Conservation (phyloP, 2,797 vertebrate species). For the Peromyscus melanophrys region DNA sequence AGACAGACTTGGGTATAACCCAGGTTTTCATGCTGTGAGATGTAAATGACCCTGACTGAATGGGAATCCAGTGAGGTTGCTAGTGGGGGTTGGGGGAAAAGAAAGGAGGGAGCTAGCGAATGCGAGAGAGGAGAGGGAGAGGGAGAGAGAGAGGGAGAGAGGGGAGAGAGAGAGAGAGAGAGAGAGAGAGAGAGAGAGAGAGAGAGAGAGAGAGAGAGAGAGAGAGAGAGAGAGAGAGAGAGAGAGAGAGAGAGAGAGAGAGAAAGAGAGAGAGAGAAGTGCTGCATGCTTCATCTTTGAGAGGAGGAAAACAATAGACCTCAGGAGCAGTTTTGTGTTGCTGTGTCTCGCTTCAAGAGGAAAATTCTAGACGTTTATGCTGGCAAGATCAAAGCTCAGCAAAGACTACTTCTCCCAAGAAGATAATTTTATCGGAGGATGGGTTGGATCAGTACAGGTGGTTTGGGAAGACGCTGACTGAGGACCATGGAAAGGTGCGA, state of each 20-base stretch:
- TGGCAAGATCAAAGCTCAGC: conserved; percentile 86
- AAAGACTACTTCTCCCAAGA: conserved; percentile 84
- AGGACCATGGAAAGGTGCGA: conserved; percentile 90
- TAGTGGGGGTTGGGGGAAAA: conserved; percentile 86
- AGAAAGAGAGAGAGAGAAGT: conserved; percentile 68
- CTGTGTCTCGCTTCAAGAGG: conserved; percentile 88
- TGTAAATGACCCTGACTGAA: conserved; percentile 85
- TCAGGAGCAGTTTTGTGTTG: conserved; percentile 90
- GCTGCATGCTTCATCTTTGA: conserved; percentile 88
- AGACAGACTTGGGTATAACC: conserved; percentile 75
- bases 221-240: conserved; percentile 35
- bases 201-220: conserved; percentile 73
- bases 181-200: conserved; percentile 71
- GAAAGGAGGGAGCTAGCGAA: conserved; percentile 40
- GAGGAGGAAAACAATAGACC: conserved; percentile 92
- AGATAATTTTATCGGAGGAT: conserved; percentile 81
- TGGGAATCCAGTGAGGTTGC: conserved; percentile 79
- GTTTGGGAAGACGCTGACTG: conserved; percentile 89
- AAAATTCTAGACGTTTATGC: conserved; percentile 89
- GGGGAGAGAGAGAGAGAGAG: conserved; percentile 44
- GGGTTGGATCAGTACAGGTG: conserved; percentile 92
- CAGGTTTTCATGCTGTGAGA: conserved; percentile 84
- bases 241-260: conserved; percentile 13
- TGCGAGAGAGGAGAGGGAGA: no score
- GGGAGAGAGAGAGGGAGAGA: background rate